These are phyloP conservation scores for Neoseiulus cucumeris DNA, from an alignment of 1,140 invertebrate species.

Conservation along the genomic window DNA sequence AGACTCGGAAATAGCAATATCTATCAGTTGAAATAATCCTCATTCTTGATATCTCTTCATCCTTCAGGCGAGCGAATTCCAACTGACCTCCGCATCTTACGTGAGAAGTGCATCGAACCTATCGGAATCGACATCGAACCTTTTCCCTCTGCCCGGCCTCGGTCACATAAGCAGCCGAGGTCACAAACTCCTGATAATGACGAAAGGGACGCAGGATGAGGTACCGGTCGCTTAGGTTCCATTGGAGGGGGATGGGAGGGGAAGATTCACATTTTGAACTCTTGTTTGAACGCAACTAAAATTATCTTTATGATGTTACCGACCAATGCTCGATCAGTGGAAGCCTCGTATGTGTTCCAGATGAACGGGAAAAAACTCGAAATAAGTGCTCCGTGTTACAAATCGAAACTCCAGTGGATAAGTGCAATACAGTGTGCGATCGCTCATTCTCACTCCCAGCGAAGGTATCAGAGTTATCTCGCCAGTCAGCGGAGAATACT, in stretches of 20 bases:
- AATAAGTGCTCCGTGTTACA: not conserved
- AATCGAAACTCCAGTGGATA: slow-evolving; percentile 7
- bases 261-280: not conserved
- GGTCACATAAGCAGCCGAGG: too few relatives aligned
- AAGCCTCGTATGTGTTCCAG: not conserved
- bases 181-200: too few relatives aligned
- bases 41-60: not conserved
- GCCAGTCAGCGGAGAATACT: not conserved
- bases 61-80: not conserved
- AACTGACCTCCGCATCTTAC: not conserved
- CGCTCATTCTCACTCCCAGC: not conserved
- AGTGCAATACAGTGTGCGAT: slow-evolving; percentile 7
- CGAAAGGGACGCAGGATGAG: too few relatives aligned
- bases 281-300: not conserved
- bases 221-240: too few relatives aligned
- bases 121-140: too few relatives aligned
- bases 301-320: not conserved
- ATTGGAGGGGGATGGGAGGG: too few relatives aligned
- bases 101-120: not conserved
- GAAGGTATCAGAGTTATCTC: slow-evolving; percentile 7
- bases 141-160: too few relatives aligned
- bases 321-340: not conserved
- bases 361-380: not conserved
- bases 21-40: not conserved
- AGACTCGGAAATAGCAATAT: not conserved